Percentiles rank a stretch among this genome's conserved stretches.
These are phyloP conservation scores for Onychorhynchus coronatus DNA, from an alignment of 2,113 vertebrate genomes.

Conservation along the genomic window DNA sequence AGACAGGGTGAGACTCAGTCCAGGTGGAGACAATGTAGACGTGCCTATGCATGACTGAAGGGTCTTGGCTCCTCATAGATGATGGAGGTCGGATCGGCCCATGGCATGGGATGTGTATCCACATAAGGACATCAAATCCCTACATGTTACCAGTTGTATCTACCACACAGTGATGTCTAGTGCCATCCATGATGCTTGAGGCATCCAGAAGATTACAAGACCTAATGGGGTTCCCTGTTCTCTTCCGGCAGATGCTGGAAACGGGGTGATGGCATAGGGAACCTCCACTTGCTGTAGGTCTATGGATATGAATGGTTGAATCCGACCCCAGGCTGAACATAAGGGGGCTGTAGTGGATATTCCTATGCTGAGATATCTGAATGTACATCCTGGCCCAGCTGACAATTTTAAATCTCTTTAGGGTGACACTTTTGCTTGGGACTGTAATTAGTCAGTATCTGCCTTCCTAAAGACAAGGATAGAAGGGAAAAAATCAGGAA, in stretches of 20 bases:
- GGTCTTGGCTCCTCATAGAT: not conserved
- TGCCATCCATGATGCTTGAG: not conserved
- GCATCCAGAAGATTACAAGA: not conserved
- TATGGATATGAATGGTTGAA: not conserved
- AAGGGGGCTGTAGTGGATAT: not conserved
- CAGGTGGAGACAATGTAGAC: not conserved
- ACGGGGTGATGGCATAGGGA: not conserved
- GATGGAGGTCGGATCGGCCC: not conserved
- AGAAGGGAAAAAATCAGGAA: not conserved
- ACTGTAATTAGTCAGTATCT: not conserved
- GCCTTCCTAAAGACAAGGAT: not conserved
- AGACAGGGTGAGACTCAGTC: not conserved
- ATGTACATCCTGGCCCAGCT: not conserved
- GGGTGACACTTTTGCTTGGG: not conserved
- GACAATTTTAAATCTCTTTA: not conserved
- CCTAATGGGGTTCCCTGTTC: no score
- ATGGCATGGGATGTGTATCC: fast-evolving
- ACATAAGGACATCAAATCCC: not conserved
- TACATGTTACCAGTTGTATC: not conserved
- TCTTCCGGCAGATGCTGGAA: not conserved
- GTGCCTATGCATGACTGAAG: fast-evolving
- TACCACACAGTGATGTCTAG: not conserved
- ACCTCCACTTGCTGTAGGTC: not conserved
- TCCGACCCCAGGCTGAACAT: not conserved
- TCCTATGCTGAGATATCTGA: not conserved